A percentile compares a stretch with the other conserved stretches of the same genome.
These are phyloP conservation scores for Pteria penguin DNA, from an alignment of 2,888 invertebrate genomes.

Conservation along the genomic window DNA sequence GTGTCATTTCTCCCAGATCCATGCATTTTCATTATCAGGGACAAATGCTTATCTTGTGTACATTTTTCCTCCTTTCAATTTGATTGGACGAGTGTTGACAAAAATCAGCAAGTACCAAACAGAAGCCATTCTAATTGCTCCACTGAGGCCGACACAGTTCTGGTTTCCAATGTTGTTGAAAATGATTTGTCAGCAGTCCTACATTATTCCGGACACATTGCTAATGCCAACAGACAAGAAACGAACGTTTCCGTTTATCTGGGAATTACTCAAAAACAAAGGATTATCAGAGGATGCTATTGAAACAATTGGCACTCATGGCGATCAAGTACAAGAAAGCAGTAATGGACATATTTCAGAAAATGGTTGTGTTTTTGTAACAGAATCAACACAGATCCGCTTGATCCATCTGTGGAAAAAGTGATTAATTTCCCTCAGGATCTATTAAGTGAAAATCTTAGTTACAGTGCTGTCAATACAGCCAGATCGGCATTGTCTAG, in stretches of 20 bases:
- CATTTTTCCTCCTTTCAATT: conserved; percentile 49
- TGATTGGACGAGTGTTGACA: conserved; percentile 13
- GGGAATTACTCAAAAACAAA: neutral
- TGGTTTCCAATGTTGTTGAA: no score
- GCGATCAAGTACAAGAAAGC: conserved; percentile 32
- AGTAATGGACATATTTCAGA: conserved; percentile 27
- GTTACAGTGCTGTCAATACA: no score
- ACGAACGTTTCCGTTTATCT: conserved; percentile 24
- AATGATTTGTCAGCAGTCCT: no score
- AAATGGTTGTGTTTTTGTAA: no score
- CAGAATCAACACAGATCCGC: no score
- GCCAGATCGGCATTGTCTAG: no score
- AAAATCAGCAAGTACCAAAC: conserved; percentile 24
- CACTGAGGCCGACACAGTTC: conserved; percentile 22
- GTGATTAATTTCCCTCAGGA: no score
- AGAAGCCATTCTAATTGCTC: neutral
- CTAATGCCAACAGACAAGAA: conserved; percentile 10
- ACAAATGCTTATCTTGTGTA: conserved; percentile 34
- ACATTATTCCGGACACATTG: no score
- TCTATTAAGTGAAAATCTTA: no score
- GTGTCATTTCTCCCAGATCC: conserved; percentile 51
- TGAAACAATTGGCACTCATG: conserved; percentile 28
- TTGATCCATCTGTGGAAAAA: no score
- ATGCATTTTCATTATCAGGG: conserved; percentile 36
- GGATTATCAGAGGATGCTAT: conserved; percentile 8